Evolutionary conservation across 2,797 vertebrate species (phyloP).

Genomic region (Harpagifer antarcticus): DNA sequence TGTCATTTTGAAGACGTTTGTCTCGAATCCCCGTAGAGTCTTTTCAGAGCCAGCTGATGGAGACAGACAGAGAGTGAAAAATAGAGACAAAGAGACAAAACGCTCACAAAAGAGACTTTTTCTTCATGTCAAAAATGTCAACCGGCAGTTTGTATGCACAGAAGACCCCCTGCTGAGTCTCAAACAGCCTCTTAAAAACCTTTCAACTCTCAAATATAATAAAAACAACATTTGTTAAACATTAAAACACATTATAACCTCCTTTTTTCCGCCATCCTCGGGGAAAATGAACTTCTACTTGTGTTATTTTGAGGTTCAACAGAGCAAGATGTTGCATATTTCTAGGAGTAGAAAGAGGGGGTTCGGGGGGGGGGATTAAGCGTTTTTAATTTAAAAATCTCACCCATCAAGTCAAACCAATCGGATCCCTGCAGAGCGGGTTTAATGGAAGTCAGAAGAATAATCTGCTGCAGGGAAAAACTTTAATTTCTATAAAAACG

Average conservation of each 20-base stretch:
- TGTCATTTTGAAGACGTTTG: too few relatives aligned
- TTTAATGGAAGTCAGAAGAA: conserved; percentile 41
- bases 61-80: conserved; percentile 24
- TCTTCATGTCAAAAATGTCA: conserved; percentile 48
- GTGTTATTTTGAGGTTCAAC: conserved; percentile 33
- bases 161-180: conserved; percentile 7
- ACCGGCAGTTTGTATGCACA: conserved; percentile 10
- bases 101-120: conserved; percentile 32
- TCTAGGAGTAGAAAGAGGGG: neutral
- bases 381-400: conserved; percentile 46
- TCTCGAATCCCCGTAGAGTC: conserved; percentile 26
- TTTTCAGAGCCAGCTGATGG: conserved; percentile 23
- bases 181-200: conserved; percentile 25
- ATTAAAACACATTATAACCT: conserved; percentile 36
- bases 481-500: neutral
- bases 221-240: conserved; percentile 9
- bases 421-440: conserved; percentile 33
- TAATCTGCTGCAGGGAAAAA: conserved; percentile 16
- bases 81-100: conserved; percentile 35
- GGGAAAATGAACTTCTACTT: conserved; percentile 15
- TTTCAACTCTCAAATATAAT: conserved; percentile 21
- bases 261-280: conserved; percentile 17
- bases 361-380: conserved; percentile 26
- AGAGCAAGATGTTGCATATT: conserved; percentile 28
- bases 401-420: conserved; percentile 31